phyloP scores from a whole-genome alignment of 2,888 invertebrate species.

The Morpho helenor region DNA sequence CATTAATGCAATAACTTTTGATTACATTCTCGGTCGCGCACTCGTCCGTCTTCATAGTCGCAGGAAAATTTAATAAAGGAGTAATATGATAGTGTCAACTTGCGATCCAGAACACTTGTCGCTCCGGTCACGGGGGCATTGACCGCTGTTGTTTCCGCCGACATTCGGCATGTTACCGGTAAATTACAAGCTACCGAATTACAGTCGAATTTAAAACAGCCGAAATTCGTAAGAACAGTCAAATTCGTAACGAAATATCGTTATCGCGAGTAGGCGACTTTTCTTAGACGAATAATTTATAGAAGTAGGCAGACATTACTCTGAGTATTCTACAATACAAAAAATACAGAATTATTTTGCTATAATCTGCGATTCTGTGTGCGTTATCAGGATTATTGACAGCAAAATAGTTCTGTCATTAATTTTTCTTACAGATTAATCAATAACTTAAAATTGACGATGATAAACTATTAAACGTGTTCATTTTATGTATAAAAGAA shows the following conservation, averaged over 20 bases:
- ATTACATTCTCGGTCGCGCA: not conserved
- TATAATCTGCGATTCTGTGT: too few species aligned
- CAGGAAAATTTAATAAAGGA: slow-evolving; percentile 66
- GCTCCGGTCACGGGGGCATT: slow-evolving; percentile 30
- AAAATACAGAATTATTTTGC: too few species aligned
- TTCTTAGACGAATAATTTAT: not conserved
- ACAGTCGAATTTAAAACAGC: slow-evolving; percentile 14
- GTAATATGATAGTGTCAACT: slow-evolving; percentile 64
- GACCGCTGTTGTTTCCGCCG: slow-evolving; percentile 28
- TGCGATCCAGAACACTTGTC: slow-evolving; percentile 42
- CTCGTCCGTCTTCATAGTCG: slow-evolving; percentile 39
- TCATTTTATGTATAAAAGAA: too few species aligned
- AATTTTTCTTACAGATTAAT: too few species aligned
- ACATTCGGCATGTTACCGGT: slow-evolving; percentile 36
- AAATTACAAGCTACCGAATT: slow-evolving; percentile 33
- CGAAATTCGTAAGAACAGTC: too few species aligned
- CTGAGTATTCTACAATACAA: too few species aligned
- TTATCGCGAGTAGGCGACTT: not conserved
- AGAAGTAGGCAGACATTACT: too few species aligned
- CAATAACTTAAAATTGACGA: too few species aligned
- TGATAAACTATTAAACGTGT: too few species aligned
- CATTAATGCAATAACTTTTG: not conserved
- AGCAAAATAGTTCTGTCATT: too few species aligned
- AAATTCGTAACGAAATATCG: slow-evolving; percentile 7
- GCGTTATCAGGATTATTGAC: too few species aligned